Conservation (phyloP, 2,888 invertebrate genomes). For the Aproaerema taeniolella region DNA sequence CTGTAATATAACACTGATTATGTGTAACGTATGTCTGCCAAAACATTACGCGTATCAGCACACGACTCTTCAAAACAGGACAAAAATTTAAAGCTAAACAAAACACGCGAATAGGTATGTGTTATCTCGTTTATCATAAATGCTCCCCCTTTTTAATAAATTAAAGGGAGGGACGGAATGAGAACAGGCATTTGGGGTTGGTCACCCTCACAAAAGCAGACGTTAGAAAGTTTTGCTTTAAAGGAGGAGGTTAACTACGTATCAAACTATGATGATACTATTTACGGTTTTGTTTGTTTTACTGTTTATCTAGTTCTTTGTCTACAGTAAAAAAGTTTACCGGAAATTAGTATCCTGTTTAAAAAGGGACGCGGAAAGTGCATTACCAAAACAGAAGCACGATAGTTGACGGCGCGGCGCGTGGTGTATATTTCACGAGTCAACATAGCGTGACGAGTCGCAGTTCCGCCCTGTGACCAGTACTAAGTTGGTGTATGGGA, state of each 20-base stretch:
- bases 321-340: too few relatives aligned
- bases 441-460: conserved; percentile 35
- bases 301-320: too few relatives aligned
- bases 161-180: conserved; percentile 4
- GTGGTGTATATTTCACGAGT: conserved; percentile 14
- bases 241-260: too few relatives aligned
- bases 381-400: conserved; percentile 17
- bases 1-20: too few relatives aligned
- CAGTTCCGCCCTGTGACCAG: conserved; percentile 26
- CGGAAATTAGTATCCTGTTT: neutral
- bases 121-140: conserved; percentile 5
- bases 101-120: too few relatives aligned
- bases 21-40: too few relatives aligned
- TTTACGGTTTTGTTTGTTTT: too few relatives aligned
- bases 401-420: conserved; percentile 6
- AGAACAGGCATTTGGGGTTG: neutral
- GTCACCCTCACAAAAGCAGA: conserved; percentile 2
- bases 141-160: conserved; percentile 11
- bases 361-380: conserved; percentile 11
- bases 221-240: too few relatives aligned
- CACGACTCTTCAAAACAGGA: too few relatives aligned
- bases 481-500: conserved; percentile 4
- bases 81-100: too few relatives aligned
- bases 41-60: too few relatives aligned
- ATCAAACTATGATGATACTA: too few relatives aligned